Conservation (phyloP, 2,888 invertebrate species). For the Horisme vitalbata region DNA sequence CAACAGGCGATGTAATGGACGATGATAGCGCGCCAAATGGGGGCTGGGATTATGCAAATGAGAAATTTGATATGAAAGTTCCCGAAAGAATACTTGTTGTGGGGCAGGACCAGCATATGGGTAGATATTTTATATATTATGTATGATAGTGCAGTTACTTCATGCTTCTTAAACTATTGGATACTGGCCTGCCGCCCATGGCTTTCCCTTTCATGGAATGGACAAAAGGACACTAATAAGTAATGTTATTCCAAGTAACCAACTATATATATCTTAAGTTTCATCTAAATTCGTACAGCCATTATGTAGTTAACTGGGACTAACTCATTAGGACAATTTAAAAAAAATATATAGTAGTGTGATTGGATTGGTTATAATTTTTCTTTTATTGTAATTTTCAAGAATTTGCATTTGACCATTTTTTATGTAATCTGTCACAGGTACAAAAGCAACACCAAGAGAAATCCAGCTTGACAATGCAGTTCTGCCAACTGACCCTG, state of each 20-base stretch:
- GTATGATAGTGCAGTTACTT: not conserved
- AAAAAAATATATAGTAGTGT: too few species aligned
- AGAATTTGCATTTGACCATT: not conserved
- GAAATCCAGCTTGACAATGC: slow-evolving; percentile 94
- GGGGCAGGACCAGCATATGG: slow-evolving; percentile 88
- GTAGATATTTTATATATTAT: slow-evolving; percentile 49
- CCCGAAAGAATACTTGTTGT: slow-evolving; percentile 96
- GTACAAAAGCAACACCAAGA: slow-evolving; percentile 92
- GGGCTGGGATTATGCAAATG: slow-evolving; percentile 86
- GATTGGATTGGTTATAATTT: too few species aligned
- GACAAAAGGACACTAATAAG: too few species aligned
- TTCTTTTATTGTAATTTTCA: too few species aligned
- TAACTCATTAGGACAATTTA: too few species aligned
- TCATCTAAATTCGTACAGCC: too few species aligned
- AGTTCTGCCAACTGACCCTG: slow-evolving; percentile 87
- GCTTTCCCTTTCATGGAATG: too few species aligned
- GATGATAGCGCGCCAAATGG: slow-evolving; percentile 85
- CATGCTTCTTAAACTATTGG: too few species aligned
- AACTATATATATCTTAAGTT: too few species aligned
- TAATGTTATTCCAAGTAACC: too few species aligned
- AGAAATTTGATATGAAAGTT: slow-evolving; percentile 95
- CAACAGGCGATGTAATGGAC: slow-evolving; percentile 86
- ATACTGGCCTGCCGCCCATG: too few species aligned
- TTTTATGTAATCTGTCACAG: slow-evolving; percentile 60
- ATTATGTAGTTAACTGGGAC: too few species aligned